Evolutionary conservation across 2,888 invertebrate species (phyloP), one percentile per base, ranked within the genome.

Genomic region (Torymus texanus): DNA sequence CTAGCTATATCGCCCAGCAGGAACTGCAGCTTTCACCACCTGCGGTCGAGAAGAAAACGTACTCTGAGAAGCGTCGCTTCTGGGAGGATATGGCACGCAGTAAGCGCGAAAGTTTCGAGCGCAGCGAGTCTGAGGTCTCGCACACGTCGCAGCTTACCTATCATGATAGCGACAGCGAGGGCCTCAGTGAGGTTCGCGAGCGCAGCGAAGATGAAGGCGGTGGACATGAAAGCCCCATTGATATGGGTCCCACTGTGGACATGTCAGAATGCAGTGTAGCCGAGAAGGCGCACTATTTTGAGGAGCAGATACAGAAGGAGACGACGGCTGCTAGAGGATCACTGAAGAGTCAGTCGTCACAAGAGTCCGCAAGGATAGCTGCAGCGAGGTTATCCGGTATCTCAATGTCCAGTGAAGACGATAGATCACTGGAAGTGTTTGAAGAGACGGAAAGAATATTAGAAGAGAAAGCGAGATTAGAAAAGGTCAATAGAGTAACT

Each of bases 241-340:
- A 84, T 2, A 87, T 88, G 53, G 88, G 88, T 68, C 67, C 86
- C 5, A 86, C 87, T 65, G 82, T 88, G 0, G 92, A 92, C 83
- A 91, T 92, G 5, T 92, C 92, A n/a, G 92, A 92, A 50, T 91
- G 91, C 82, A 91, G 91, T 61, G 92, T 92, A 1, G 91, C 92
- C 78, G 90, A 92, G 62, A 92, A 92, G 80, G 93, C 93, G 73
- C 91, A 92, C 81, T 92, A 92, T 77, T 93, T 93, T 84, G 93
- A 93, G 86, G 92, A 92, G 83, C 93, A 93, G 84, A 92, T 93
- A 76, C 92, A 92, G 83, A 92, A 92, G 81, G 93, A 93, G 84
- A 91, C 92, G 89, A 83, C 85, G 2, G 83, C 84, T 0, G 83
- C 82, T 0, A 85, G 85, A 55, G 67, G 75, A 0, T 72, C 85